Conservation (phyloP, 2,888 invertebrate genomes). For the Oithona nana region DNA sequence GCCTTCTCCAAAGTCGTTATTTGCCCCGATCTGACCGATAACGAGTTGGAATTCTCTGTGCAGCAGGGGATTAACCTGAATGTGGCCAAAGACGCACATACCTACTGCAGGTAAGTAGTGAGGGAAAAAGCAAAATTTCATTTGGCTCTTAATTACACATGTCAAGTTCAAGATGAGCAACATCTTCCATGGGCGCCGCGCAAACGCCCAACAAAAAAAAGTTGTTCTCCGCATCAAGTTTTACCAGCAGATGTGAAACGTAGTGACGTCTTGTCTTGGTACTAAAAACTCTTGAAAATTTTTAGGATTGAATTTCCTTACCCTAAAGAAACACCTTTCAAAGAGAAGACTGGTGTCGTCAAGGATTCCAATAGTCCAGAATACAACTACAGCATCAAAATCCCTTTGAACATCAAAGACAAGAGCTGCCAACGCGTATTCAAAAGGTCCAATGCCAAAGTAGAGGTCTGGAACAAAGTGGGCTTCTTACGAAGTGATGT, state of each 20-base stretch:
- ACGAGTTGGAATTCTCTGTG: constrained; percentile 66
- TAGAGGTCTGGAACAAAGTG: constrained; percentile 83
- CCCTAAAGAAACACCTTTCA: constrained; percentile 40
- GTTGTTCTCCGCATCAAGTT: no score
- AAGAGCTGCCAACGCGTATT: constrained; percentile 65
- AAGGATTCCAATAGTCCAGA: constrained; percentile 74
- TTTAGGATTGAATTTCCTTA: constrained; percentile 60
- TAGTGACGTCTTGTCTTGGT: no score
- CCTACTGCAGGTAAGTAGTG: constrained; percentile 2
- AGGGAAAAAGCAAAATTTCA: no score
- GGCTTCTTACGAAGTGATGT: constrained; percentile 75
- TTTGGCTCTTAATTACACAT: no score
- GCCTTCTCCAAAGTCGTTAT: constrained; percentile 40
- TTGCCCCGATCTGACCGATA: constrained; percentile 78
- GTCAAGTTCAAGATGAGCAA: no score
- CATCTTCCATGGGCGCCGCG: no score
- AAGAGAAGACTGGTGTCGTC: constrained; percentile 53
- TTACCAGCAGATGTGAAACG: no score
- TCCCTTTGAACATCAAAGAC: constrained; percentile 56
- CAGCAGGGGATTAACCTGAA: constrained; percentile 70
- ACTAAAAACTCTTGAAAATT: no score
- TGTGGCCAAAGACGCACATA: constrained; percentile 37
- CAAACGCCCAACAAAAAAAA: no score
- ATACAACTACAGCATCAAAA: constrained; percentile 57
- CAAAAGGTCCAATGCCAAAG: constrained; percentile 69